A percentile compares a stretch with the other conserved stretches of the same genome.
Evolutionary conservation across 2,888 invertebrate genomes (phyloP).

Genomic region (Ceraclea dissimilis): DNA sequence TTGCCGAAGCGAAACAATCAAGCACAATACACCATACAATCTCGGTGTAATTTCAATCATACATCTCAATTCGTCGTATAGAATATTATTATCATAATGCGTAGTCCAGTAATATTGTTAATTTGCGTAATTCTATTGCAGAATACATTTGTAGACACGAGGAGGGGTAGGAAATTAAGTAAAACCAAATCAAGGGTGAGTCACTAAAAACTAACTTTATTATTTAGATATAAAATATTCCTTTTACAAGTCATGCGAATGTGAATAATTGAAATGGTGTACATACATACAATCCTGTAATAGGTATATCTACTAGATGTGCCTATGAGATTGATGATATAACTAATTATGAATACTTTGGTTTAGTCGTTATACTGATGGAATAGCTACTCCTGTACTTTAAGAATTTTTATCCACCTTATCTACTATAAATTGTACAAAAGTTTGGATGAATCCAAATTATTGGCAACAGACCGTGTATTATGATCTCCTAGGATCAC

Average conservation of each 20-base stretch:
- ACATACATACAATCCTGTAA: too few species aligned
- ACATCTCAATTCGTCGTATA: neutral
- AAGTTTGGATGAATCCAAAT: too few species aligned
- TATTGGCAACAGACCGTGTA: too few species aligned
- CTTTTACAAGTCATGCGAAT: neutral
- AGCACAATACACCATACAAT: neutral
- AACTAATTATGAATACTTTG: too few species aligned
- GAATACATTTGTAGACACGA: constrained; percentile 24
- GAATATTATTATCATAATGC: neutral
- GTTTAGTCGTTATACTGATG: too few species aligned
- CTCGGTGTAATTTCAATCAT: neutral
- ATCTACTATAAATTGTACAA: too few species aligned
- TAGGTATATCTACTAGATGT: too few species aligned
- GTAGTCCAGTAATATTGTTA: neutral
- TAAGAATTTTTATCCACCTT: too few species aligned
- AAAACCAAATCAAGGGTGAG: constrained; percentile 68
- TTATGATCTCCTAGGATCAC: too few species aligned
- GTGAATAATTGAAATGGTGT: too few species aligned
- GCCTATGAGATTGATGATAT: too few species aligned
- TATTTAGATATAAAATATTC: neutral
- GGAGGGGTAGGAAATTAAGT: constrained; percentile 63
- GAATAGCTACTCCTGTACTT: too few species aligned
- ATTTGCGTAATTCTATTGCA: neutral
- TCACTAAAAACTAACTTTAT: neutral
- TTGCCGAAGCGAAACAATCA: neutral